Percentiles rank a stretch among this genome's conserved stretches.
Evolutionary conservation across 2,888 invertebrate genomes (phyloP).

Genomic region (Pseudolycoriella hygida): DNA sequence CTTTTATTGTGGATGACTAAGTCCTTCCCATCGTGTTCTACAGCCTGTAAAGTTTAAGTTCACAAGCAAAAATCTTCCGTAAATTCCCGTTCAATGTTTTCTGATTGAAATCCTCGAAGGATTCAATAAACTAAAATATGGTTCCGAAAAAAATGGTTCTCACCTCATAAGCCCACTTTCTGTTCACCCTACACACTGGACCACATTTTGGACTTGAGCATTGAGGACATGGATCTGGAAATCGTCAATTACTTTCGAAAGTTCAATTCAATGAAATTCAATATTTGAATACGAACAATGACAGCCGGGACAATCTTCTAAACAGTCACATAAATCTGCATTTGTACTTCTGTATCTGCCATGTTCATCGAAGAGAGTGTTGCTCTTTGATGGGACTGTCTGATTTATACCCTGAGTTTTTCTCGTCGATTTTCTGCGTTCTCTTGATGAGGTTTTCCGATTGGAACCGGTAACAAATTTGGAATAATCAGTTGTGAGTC

Average conservation of each 20-base stretch:
- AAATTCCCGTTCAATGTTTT: no score
- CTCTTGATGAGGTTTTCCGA: slow-evolving; percentile 60
- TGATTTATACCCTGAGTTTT: slow-evolving; percentile 22
- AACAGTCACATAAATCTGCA: slow-evolving; percentile 69
- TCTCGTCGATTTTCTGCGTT: slow-evolving; percentile 57
- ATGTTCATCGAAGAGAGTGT: slow-evolving; percentile 46
- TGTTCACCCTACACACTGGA: slow-evolving; percentile 57
- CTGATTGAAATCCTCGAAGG: no score
- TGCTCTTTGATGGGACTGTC: slow-evolving; percentile 24
- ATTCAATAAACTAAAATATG: no score
- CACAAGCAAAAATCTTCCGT: no score
- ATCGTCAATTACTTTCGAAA: no score
- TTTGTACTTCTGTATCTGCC: slow-evolving; percentile 45
- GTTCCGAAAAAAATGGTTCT: no score
- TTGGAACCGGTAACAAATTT: slow-evolving; percentile 43
- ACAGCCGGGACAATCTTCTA: slow-evolving; percentile 67
- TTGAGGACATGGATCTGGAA: slow-evolving; percentile 38
- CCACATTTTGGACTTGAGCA: slow-evolving; percentile 64
- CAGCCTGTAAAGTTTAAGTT: slow-evolving; percentile 22
- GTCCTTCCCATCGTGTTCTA: slow-evolving; percentile 66
- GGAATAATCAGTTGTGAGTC: not conserved
- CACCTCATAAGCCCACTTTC: slow-evolving; percentile 57
- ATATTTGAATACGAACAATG: slow-evolving; percentile 44
- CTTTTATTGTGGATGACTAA: slow-evolving; percentile 25
- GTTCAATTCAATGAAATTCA: no score